These are phyloP conservation scores for Passerculus sandwichensis DNA, from an alignment of 2,797 vertebrate genomes.

Conservation along the genomic window DNA sequence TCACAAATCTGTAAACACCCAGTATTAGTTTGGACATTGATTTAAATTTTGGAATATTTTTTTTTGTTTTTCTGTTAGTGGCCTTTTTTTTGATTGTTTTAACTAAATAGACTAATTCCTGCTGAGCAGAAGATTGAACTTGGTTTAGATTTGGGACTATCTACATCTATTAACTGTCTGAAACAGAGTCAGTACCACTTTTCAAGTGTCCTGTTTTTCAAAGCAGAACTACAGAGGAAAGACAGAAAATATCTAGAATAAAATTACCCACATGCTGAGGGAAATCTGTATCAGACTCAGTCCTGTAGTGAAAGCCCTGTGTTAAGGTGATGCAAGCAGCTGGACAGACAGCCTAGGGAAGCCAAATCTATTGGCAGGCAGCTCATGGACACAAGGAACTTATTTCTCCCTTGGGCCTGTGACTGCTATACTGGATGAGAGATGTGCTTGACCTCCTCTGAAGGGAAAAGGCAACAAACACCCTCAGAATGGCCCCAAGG, in stretches of 20 bases:
- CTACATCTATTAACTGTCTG: neutral
- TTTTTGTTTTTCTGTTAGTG: neutral
- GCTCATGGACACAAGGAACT: rapidly evolving
- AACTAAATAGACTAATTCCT: neutral
- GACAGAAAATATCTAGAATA: neutral
- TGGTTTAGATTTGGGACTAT: neutral
- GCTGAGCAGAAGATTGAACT: neutral
- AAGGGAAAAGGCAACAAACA: neutral
- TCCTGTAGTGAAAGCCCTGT: neutral
- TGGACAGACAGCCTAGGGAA: neutral
- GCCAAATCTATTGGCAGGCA: neutral
- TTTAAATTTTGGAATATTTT: neutral
- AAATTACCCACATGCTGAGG: neutral
- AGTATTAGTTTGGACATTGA: neutral
- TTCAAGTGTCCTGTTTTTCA: neutral
- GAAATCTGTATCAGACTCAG: neutral
- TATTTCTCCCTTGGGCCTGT: neutral
- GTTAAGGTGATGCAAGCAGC: neutral
- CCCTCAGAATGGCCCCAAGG: neutral
- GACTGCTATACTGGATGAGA: neutral
- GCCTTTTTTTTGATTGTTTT: neutral
- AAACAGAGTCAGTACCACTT: neutral
- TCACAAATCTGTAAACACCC: neutral
- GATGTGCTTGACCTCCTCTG: neutral
- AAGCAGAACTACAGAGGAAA: neutral